Evolutionary conservation across 1,140 invertebrate species (phyloP).

Genomic region (Nasonia vitripennis): DNA sequence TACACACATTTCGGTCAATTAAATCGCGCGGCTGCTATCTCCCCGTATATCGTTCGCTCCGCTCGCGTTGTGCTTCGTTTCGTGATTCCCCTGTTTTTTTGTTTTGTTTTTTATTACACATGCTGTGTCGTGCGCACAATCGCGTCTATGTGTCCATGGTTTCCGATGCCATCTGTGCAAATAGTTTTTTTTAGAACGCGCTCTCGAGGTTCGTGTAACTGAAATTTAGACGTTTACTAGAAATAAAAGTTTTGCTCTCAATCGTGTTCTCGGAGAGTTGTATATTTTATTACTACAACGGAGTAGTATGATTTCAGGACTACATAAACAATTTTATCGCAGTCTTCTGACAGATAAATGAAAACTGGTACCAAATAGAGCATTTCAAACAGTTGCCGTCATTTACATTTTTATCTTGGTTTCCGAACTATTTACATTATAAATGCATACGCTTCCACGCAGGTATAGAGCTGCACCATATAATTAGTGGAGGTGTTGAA

Average conservation of each 20-base stretch:
- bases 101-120: constrained; percentile 23
- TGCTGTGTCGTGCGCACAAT: background rate
- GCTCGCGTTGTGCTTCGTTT: constrained; percentile 6
- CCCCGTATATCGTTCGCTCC: constrained; percentile 16
- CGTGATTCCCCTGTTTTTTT: constrained; percentile 20
- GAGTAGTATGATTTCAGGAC: background rate
- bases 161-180: constrained; percentile 1
- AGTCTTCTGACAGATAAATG: background rate
- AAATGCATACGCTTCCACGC: background rate
- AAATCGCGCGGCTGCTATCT: constrained; percentile 44
- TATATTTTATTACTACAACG: background rate
- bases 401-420: background rate
- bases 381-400: background rate
- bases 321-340: background rate
- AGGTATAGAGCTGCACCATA: background rate
- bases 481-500: constrained; percentile 43
- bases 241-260: background rate
- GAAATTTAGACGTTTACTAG: background rate
- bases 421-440: background rate
- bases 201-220: background rate
- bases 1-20: constrained; percentile 50
- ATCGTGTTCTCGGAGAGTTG: background rate
- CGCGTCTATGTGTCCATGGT: background rate
- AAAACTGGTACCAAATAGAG: background rate
- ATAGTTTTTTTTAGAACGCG: constrained; percentile 4